Conservation (phyloP, 2,113 vertebrate species). For the Anoplopoma fimbria region DNA sequence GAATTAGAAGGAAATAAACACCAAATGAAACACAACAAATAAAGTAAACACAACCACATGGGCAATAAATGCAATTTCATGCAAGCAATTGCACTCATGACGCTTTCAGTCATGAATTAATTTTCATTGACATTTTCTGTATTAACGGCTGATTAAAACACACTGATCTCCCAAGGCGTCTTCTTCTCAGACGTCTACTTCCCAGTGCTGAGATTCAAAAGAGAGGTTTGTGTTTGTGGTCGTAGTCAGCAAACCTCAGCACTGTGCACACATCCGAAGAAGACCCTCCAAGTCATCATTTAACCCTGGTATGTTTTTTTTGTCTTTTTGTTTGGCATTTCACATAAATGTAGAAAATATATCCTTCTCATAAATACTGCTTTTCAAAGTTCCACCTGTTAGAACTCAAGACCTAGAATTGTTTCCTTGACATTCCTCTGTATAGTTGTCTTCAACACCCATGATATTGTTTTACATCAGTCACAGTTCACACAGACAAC, state of each 20-base stretch:
- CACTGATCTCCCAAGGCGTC: background rate
- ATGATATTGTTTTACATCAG: background rate
- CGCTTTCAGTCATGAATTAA: constrained; percentile 11
- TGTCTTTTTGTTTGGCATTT: constrained; percentile 63
- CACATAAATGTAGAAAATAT: constrained; percentile 34
- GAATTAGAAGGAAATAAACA: constrained; percentile 12
- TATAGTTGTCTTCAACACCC: background rate
- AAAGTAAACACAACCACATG: background rate
- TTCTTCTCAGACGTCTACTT: background rate
- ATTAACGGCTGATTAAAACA: constrained; percentile 64
- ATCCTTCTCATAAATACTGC: constrained; percentile 41
- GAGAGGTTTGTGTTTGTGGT: constrained; percentile 44
- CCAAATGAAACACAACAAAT: constrained; percentile 31
- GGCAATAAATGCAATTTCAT: constrained; percentile 45
- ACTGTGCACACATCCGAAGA: background rate
- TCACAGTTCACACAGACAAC: constrained; percentile 24
- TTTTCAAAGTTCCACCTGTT: background rate
- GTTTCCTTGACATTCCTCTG: background rate
- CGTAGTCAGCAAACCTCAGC: constrained; percentile 43
- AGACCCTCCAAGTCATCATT: constrained; percentile 4
- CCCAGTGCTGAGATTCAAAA: constrained; percentile 33
- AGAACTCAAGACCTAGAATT: background rate
- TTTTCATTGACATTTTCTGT: constrained; percentile 77
- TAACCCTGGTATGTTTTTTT: background rate
- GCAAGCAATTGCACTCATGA: constrained; percentile 40